These are phyloP conservation scores for Phenganax subtilis DNA, from an alignment of 92 coral and sea anemone species.

Conservation along the genomic window DNA sequence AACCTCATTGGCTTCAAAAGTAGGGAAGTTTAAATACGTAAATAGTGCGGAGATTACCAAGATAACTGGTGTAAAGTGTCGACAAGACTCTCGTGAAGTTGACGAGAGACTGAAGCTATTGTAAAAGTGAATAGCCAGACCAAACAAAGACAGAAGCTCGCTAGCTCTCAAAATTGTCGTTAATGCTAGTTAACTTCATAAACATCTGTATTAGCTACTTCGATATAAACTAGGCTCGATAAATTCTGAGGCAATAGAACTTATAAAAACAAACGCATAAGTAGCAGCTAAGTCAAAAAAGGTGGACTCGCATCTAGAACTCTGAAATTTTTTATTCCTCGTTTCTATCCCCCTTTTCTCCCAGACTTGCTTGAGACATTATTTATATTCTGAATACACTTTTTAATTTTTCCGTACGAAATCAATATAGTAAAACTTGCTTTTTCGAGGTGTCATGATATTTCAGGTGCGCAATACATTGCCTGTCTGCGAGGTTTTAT, in stretches of 20 bases:
- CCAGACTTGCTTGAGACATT: no score
- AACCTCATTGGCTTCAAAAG: background rate
- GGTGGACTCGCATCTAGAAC: no score
- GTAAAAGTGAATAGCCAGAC: constrained; percentile 22
- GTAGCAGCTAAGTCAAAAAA: background rate
- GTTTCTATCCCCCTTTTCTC: no score
- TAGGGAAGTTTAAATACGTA: background rate
- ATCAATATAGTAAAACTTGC: no score
- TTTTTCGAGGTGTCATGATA: no score
- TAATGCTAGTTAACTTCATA: background rate
- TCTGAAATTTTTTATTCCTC: no score
- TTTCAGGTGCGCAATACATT: no score
- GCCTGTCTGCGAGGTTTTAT: background rate
- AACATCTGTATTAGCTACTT: background rate
- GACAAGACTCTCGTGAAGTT: constrained; percentile 27
- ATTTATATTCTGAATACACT: no score
- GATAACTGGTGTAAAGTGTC: constrained; percentile 12
- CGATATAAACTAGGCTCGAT: background rate
- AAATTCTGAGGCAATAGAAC: background rate
- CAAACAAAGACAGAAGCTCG: constrained; percentile 14
- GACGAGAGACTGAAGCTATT: background rate
- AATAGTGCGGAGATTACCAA: constrained; percentile 7
- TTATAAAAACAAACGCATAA: background rate
- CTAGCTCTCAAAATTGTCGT: background rate
- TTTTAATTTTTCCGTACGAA: no score